Conservation (phyloP, 2,797 vertebrate species). For the Scarus forsteni region DNA sequence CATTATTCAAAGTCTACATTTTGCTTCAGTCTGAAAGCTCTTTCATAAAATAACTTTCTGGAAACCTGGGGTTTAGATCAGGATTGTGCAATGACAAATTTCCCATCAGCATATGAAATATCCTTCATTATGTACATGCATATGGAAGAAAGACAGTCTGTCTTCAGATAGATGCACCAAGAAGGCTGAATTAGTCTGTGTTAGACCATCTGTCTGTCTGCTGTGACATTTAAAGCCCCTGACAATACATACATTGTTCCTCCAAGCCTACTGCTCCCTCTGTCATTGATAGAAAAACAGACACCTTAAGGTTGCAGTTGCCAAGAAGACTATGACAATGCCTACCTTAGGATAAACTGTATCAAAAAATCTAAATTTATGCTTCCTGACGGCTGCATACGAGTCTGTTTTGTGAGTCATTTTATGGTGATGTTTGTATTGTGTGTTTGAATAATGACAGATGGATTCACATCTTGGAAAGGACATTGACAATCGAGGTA, state of each 20-base stretch:
- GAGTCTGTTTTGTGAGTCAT: conserved; percentile 19
- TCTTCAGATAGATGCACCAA: not conserved
- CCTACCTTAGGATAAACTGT: conserved; percentile 49
- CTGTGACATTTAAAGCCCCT: conserved; percentile 55
- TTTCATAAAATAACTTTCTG: conserved; percentile 18
- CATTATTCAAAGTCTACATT: conserved; percentile 16
- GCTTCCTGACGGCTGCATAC: conserved; percentile 18
- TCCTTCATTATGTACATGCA: not conserved
- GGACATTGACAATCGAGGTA: conserved; percentile 3
- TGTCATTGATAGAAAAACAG: conserved; percentile 34
- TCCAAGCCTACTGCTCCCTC: conserved; percentile 5
- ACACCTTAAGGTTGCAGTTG: conserved; percentile 46
- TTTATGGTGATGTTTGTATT: conserved; percentile 38
- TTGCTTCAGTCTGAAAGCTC: conserved; percentile 14
- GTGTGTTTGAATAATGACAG: conserved; percentile 41
- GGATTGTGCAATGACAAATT: not conserved
- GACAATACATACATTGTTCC: conserved; percentile 41
- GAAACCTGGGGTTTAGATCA: conserved; percentile 5
- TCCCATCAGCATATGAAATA: not conserved
- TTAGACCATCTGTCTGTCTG: conserved; percentile 41
- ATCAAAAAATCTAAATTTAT: conserved; percentile 45
- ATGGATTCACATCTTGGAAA: conserved; percentile 49
- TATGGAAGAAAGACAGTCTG: not conserved
- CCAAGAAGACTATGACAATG: conserved; percentile 47
- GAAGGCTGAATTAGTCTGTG: conserved; percentile 9